Evolutionary conservation across 2,113 vertebrate genomes (phyloP).

Genomic region (Cheirogaleus medius): DNA sequence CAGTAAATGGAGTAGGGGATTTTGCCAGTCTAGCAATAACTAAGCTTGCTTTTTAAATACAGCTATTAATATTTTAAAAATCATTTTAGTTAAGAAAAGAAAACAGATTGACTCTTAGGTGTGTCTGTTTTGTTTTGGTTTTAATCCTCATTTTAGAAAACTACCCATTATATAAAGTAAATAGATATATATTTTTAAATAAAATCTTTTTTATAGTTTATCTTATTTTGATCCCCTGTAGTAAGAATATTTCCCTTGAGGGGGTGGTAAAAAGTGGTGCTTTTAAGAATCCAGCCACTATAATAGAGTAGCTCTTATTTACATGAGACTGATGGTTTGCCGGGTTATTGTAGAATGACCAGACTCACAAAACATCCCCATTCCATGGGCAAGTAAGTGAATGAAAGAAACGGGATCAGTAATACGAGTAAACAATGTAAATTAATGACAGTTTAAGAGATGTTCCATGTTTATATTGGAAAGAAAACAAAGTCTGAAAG

Average conservation of each 20-base stretch:
- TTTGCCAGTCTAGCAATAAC: conserved; percentile 87
- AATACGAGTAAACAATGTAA: conserved; percentile 84
- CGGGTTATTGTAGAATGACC: conserved; percentile 71
- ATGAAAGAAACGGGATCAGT: conserved; percentile 83
- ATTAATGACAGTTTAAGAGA: conserved; percentile 86
- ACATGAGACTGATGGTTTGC: background rate
- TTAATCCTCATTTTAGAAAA: conserved; percentile 17
- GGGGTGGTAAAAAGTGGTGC: background rate
- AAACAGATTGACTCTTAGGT: conserved; percentile 16
- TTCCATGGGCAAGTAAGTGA: conserved; percentile 81
- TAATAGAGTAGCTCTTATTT: background rate
- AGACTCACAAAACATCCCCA: conserved; percentile 90
- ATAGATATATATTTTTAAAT: background rate
- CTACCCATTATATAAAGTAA: background rate
- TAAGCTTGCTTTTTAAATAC: conserved; percentile 69
- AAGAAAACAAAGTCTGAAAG: conserved; percentile 84
- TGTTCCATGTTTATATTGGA: conserved; percentile 81
- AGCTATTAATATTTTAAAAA: conserved; percentile 7
- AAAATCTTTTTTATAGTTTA: background rate
- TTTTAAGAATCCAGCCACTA: background rate
- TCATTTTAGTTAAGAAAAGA: conserved; percentile 53
- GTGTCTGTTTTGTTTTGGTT: conserved; percentile 18
- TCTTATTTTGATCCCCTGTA: background rate
- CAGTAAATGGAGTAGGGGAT: conserved; percentile 87
- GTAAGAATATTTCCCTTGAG: background rate